Evolutionary conservation across 2,113 vertebrate genomes (phyloP).

Genomic region (Salvelinus alpinus): DNA sequence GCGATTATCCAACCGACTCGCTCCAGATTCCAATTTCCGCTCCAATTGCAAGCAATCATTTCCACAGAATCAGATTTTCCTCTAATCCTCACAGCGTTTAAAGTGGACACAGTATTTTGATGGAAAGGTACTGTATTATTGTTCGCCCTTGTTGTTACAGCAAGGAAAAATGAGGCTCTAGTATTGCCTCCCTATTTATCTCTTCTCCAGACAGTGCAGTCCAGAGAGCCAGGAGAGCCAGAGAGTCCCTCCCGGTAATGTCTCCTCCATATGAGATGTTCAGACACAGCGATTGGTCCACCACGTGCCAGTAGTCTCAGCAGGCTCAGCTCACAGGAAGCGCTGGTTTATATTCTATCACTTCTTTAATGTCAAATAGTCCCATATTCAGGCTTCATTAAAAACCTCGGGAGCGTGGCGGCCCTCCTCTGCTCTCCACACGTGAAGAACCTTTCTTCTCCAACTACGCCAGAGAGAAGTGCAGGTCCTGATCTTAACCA

Average conservation of each 20-base stretch:
- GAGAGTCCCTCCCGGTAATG: constrained; percentile 29
- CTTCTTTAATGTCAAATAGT: constrained; percentile 38
- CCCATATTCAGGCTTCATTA: constrained; percentile 34
- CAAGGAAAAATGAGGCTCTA: neutral
- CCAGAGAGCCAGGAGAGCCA: constrained; percentile 4
- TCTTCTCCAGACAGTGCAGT: constrained; percentile 25
- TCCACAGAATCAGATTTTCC: constrained; percentile 1
- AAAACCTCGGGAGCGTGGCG: constrained; percentile 15
- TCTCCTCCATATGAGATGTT: constrained; percentile 41
- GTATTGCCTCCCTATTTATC: constrained; percentile 6
- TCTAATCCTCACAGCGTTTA: constrained; percentile 19
- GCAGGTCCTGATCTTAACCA: neutral
- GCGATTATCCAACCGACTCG: neutral
- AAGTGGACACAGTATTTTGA: constrained; percentile 22
- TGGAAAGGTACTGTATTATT: constrained; percentile 12
- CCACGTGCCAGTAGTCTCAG: neutral
- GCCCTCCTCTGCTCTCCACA: constrained; percentile 17
- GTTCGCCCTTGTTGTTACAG: neutral
- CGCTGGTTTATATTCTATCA: constrained; percentile 36
- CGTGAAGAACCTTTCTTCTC: neutral
- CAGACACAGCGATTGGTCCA: constrained; percentile 18
- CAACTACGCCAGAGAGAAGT: neutral
- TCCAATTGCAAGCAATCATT: constrained; percentile 1
- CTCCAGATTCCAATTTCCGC: neutral
- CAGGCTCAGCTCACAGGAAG: constrained; percentile 35